Base-by-base conservation (phyloP, 2,113 vertebrate species). In the Triplophysa siluroides region DNA sequence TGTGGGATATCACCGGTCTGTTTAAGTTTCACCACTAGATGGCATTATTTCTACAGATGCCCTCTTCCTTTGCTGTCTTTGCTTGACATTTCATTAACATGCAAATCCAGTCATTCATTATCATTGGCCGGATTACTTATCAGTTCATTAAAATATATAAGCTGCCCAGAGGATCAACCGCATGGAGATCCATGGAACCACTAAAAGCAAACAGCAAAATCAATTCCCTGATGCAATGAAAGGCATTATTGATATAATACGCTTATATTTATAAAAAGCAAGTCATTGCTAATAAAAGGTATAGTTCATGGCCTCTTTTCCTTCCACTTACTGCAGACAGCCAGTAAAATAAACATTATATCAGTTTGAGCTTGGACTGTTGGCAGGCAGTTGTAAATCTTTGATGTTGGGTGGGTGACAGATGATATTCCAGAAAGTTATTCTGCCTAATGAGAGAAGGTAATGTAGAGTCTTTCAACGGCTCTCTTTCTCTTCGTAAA, bases 21-120 rank as follows among this genome's bases (percentile, higher is more conserved):
- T 33, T 19, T 66, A 14, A 43, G 66, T 14, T 11, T 18, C 1
- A 21, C 76, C 83, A 84, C 83, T 50, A 84, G 83, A 82, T 84
- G 83, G 80, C 80, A 79, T 78, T 82, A 64, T 81, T 82, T 65
- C 24, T 79, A 74, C 66, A 82, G 26, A 67, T 24, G 71, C 62
- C 4, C 16, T 60, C 26, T 78, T 6, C 7, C n/a, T 26, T 18
- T 54, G 24, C 41, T 71, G 4, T 4, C 26, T 26, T 12, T 64
- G 41, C 52, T 72, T 81, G 72, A 66, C 43, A 62, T 60, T 47
- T 26, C 70, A 64, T 74, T 78, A 76, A 62, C 73, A 78, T 75
- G 61, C 63, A 78, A 38, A 58, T 64, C 43, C 66, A 74, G 73
- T 63, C 63, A 50, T 58, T 77, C 65, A 79, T 54, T 29, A 78